Conservation (phyloP, 2,797 vertebrate genomes). For the Hoplostethus atlanticus region DNA sequence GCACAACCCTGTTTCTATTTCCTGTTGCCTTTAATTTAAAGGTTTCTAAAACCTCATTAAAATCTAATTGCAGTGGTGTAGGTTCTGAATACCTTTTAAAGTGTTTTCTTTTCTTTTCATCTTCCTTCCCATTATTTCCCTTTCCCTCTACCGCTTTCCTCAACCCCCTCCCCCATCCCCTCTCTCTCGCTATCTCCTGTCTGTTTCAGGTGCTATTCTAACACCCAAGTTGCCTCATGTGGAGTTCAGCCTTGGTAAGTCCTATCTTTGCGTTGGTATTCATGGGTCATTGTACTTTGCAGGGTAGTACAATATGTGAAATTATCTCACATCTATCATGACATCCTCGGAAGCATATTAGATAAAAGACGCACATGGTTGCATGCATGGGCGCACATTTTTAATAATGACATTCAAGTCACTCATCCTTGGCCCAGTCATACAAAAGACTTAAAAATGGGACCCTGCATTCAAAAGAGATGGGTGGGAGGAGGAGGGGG, state of each 20-base stretch:
- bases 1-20: not conserved
- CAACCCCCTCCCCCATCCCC: not conserved
- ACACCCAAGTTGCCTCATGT: constrained; percentile 70
- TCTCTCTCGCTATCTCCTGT: constrained; percentile 28
- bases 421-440: not conserved
- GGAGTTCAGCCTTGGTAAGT: constrained; percentile 83
- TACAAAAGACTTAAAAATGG: not conserved
- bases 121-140: constrained; percentile 13
- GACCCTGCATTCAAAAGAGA: too few relatives aligned
- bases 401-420: constrained; percentile 1
- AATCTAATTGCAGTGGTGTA: constrained; percentile 4
- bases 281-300: constrained; percentile 25
- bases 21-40: not conserved
- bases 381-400: not conserved
- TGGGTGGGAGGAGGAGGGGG: too few relatives aligned
- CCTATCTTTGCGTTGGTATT: constrained; percentile 26
- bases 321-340: not conserved
- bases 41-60: not conserved
- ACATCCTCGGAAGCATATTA: constrained; percentile 22
- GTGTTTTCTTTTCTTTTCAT: constrained; percentile 18
- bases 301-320: constrained; percentile 2
- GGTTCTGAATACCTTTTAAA: constrained; percentile 1
- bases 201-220: constrained; percentile 66
- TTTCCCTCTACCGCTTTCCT: constrained; percentile 28
- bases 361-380: constrained; percentile 9